phyloP scores from a whole-genome alignment of 2,797 vertebrate genomes.

The Manis pentadactyla region DNA sequence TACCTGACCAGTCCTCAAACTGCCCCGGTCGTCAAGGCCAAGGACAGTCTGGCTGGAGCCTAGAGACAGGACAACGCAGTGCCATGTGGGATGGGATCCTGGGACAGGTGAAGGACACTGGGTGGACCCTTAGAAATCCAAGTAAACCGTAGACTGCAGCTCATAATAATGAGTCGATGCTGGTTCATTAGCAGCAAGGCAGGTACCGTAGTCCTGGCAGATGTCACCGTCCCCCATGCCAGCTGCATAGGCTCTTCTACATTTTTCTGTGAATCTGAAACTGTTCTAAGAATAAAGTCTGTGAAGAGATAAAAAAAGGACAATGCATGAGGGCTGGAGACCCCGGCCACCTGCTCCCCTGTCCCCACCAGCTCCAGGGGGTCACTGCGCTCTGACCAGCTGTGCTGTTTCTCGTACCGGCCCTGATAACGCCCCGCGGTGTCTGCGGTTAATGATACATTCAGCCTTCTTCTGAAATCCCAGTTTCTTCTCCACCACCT shows the following conservation, averaged over 20 bases:
- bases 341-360: neutral
- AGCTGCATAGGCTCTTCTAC: neutral
- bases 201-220: too few species aligned
- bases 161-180: neutral
- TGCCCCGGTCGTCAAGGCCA: neutral
- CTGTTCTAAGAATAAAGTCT: neutral
- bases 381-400: neutral
- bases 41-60: neutral
- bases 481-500: neutral
- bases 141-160: neutral
- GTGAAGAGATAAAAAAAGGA: neutral
- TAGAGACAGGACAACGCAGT: neutral
- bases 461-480: neutral
- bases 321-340: fast-evolving
- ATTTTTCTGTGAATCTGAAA: neutral
- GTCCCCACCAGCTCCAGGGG: conserved; percentile 46
- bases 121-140: neutral
- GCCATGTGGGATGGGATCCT: neutral
- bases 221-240: too few species aligned
- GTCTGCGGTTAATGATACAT: neutral
- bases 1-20: neutral
- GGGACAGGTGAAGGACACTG: neutral
- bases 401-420: neutral
- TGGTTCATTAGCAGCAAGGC: neutral
- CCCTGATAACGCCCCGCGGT: neutral